Percentiles rank a stretch among this genome's conserved stretches.
These are phyloP conservation scores for Gambusia holbrooki DNA, from an alignment of 2,113 vertebrate genomes.

Conservation along the genomic window DNA sequence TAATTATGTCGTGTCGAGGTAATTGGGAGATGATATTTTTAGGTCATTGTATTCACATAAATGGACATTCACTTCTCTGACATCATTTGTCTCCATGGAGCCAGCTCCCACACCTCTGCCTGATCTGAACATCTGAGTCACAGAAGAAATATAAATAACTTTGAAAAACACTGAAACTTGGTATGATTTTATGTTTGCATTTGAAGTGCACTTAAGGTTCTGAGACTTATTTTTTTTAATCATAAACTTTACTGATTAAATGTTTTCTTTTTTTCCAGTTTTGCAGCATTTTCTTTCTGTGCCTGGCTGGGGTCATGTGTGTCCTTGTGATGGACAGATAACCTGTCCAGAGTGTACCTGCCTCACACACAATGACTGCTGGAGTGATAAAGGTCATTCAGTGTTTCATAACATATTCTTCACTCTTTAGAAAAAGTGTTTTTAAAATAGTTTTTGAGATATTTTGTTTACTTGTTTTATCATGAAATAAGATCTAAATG, in stretches of 20 bases:
- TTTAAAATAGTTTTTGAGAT: too few relatives aligned
- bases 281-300: background rate
- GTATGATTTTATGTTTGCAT: background rate
- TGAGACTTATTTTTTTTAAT: background rate
- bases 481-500: too few relatives aligned
- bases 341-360: too few relatives aligned
- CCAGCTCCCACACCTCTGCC: conserved; percentile 16
- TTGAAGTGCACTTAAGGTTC: background rate
- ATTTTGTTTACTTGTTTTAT: too few relatives aligned
- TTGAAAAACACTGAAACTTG: background rate
- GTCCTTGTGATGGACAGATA: too few relatives aligned
- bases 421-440: too few relatives aligned
- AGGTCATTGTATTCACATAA: background rate
- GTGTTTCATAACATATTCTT: too few relatives aligned
- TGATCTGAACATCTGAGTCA: conserved; percentile 31
- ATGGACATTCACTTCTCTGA: background rate
- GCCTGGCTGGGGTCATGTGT: too few relatives aligned
- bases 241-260: background rate
- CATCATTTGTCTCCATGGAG: conserved; percentile 15
- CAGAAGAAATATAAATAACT: conserved; percentile 10
- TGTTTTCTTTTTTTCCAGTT: background rate
- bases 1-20: background rate
- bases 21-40: background rate
- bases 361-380: too few relatives aligned
- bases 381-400: too few relatives aligned